Evolutionary conservation across 2,113 vertebrate species (phyloP).

Genomic region (Coptodon bakossiorum): DNA sequence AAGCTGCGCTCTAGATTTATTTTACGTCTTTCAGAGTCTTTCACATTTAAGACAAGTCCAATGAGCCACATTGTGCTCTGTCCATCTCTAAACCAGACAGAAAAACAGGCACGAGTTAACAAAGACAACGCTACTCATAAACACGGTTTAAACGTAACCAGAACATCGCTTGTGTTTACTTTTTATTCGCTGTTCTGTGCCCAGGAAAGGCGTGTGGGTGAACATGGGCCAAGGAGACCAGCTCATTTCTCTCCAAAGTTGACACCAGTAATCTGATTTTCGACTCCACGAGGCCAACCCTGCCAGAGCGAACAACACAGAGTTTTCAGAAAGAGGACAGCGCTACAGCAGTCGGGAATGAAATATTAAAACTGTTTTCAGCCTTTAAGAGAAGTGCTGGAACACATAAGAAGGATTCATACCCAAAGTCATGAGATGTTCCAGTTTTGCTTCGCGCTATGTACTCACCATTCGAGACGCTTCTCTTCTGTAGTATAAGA

Average conservation of each 20-base stretch:
- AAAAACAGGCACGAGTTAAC: background rate
- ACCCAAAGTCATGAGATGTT: background rate
- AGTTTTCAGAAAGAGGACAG: background rate
- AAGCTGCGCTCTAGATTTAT: background rate
- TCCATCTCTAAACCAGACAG: background rate
- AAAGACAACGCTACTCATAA: background rate
- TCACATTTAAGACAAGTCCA: background rate
- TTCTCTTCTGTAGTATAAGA: slow-evolving; percentile 84
- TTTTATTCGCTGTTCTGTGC: slow-evolving; percentile 75
- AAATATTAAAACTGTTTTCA: slow-evolving; percentile 11
- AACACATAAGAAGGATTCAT: background rate
- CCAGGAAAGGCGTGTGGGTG: slow-evolving; percentile 83
- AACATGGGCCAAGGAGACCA: slow-evolving; percentile 82
- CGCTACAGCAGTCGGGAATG: background rate
- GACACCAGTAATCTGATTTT: slow-evolving; percentile 88
- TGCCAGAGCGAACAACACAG: slow-evolving; percentile 35
- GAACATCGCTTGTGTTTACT: slow-evolving; percentile 67
- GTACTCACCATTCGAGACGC: slow-evolving; percentile 85
- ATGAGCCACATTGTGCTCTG: background rate
- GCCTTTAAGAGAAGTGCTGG: background rate
- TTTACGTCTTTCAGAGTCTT: background rate
- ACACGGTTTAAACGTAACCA: background rate
- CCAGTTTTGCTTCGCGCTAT: background rate
- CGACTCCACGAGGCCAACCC: slow-evolving; percentile 88
- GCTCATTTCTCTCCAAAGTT: slow-evolving; percentile 83